Conservation (phyloP, 1,140 invertebrate genomes). For the Popillia japonica region DNA sequence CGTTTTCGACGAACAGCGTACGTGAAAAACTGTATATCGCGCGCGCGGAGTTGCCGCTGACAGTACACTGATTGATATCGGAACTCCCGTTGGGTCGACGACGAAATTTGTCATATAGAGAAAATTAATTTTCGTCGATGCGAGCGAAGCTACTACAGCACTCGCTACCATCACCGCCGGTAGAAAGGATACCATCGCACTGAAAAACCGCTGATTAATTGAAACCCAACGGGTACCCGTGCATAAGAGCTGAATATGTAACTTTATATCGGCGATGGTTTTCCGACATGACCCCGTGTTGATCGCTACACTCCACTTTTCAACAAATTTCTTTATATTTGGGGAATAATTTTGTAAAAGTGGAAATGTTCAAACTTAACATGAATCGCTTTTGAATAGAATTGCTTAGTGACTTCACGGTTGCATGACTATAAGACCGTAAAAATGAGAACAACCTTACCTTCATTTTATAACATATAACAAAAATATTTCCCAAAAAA, state of each 20-base stretch:
- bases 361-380: not conserved
- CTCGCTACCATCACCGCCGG: not conserved
- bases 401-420: too few relatives aligned
- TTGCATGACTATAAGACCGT: too few relatives aligned
- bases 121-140: conserved; percentile 28
- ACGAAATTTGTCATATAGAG: conserved; percentile 29
- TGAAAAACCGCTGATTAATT: conserved; percentile 39
- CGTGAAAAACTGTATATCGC: conserved; percentile 26
- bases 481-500: too few relatives aligned
- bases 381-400: too few relatives aligned
- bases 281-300: not conserved
- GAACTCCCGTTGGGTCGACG: conserved; percentile 27
- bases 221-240: conserved; percentile 13
- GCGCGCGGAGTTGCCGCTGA: conserved; percentile 25
- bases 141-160: not conserved
- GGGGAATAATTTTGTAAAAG: not conserved
- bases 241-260: conserved; percentile 30
- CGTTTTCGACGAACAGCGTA: conserved; percentile 5
- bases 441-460: too few relatives aligned
- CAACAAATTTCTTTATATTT: not conserved
- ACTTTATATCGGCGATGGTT: conserved; percentile 24
- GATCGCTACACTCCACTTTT: not conserved
- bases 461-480: too few relatives aligned
- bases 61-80: conserved; percentile 34
- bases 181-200: conserved; percentile 1